A percentile compares a stretch with the other conserved stretches of the same genome.
phyloP scores from a whole-genome alignment of 2,113 vertebrate genomes.

The Elanus axillaris region DNA sequence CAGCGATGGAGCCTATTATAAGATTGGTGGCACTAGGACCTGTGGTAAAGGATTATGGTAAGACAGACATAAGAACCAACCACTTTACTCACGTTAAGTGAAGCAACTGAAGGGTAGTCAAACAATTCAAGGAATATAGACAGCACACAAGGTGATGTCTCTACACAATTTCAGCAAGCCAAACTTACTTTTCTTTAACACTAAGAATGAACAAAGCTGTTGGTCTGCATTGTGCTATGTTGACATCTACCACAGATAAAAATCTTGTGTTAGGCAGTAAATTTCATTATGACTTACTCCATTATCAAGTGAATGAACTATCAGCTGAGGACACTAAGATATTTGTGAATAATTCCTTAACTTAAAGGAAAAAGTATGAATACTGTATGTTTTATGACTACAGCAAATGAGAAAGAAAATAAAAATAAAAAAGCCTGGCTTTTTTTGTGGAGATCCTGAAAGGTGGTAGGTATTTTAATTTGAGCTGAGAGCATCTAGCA shows the following conservation, averaged over 20 bases:
- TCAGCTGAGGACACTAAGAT: not conserved
- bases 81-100: constrained; percentile 61
- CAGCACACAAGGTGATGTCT: constrained; percentile 21
- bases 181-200: not conserved
- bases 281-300: not conserved
- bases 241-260: not conserved
- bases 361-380: not conserved
- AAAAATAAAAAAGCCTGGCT: not conserved
- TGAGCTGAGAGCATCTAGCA: not conserved
- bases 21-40: constrained; percentile 99
- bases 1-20: constrained; percentile 99
- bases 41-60: constrained; percentile 92
- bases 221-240: not conserved
- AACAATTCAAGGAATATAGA: constrained; percentile 17
- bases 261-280: not conserved
- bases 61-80: constrained; percentile 88
- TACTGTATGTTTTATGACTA: not conserved
- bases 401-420: not conserved
- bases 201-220: not conserved
- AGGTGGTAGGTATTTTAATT: not conserved
- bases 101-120: constrained; percentile 68
- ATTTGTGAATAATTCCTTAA: not conserved
- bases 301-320: not conserved
- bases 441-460: not conserved
- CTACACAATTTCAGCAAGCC: not conserved